Percentiles rank a stretch among this genome's conserved stretches.
Evolutionary conservation across 1,140 invertebrate species (phyloP).

Genomic region (Pogonomyrmex californicus): DNA sequence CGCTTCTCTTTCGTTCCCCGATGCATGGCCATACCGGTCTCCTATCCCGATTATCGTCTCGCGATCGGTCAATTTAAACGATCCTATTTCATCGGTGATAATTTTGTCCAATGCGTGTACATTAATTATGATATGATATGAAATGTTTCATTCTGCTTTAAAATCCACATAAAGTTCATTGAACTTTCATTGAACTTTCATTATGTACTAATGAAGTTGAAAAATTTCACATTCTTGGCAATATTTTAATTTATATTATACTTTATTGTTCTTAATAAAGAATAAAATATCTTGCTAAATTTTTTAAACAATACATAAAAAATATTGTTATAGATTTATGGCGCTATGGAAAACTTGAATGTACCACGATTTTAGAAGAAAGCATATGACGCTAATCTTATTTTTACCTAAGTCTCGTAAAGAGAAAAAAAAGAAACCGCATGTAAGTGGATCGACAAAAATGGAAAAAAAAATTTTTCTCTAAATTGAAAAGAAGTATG

Average conservation of each 20-base stretch:
- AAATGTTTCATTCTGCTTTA: background rate
- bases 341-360: background rate
- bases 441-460: background rate
- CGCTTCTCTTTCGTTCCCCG: slow-evolving; percentile 57
- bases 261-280: background rate
- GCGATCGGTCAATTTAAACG: slow-evolving; percentile 68
- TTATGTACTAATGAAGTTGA: background rate
- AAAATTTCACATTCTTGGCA: background rate
- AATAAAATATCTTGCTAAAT: background rate
- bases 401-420: background rate
- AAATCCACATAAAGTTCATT: background rate
- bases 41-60: slow-evolving; percentile 72
- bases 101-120: slow-evolving; percentile 67
- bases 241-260: background rate
- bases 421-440: background rate
- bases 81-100: slow-evolving; percentile 71
- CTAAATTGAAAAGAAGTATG: background rate
- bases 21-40: slow-evolving; percentile 72
- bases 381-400: background rate
- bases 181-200: background rate
- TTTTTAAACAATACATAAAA: background rate
- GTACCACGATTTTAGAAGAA: background rate
- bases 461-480: background rate
- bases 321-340: background rate
- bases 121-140: background rate